Evolutionary conservation across 2,797 vertebrate species (phyloP).

Genomic region (Eremophila alpestris): DNA sequence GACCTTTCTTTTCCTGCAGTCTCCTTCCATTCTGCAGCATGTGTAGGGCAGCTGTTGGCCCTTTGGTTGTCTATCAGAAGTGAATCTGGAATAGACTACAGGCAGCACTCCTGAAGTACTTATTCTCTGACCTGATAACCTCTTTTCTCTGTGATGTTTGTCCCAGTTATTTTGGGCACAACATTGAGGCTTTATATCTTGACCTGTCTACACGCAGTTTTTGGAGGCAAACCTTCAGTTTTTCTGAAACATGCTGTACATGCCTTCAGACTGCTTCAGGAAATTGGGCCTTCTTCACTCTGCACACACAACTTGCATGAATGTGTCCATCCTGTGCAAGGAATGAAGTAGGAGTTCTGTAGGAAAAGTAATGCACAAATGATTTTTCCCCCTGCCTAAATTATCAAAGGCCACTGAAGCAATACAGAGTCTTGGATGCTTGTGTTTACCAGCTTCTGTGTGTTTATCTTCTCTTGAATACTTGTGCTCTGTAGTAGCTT

Average conservation of each 20-base stretch:
- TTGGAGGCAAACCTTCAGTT: neutral
- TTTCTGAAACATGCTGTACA: neutral
- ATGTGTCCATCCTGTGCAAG: neutral
- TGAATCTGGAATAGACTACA: neutral
- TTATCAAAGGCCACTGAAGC: neutral
- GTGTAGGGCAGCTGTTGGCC: neutral
- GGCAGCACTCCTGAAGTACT: neutral
- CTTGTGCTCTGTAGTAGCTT: neutral
- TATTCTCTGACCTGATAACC: neutral
- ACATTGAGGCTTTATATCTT: neutral
- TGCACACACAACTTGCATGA: fast-evolving
- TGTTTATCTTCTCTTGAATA: neutral
- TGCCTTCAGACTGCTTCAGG: neutral
- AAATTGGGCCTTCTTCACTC: neutral
- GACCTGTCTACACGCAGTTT: neutral
- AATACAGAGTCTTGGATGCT: neutral
- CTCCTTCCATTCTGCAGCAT: neutral
- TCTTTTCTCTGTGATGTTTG: neutral
- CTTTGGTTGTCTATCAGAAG: neutral
- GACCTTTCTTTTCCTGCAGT: neutral
- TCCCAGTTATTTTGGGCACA: neutral
- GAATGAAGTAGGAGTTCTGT: neutral
- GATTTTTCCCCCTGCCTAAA: neutral
- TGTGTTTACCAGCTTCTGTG: neutral
- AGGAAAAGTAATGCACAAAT: neutral